Evolutionary conservation across 2,113 vertebrate genomes (phyloP), one percentile per base, ranked within the genome.

Genomic region (Myocastor coypus): DNA sequence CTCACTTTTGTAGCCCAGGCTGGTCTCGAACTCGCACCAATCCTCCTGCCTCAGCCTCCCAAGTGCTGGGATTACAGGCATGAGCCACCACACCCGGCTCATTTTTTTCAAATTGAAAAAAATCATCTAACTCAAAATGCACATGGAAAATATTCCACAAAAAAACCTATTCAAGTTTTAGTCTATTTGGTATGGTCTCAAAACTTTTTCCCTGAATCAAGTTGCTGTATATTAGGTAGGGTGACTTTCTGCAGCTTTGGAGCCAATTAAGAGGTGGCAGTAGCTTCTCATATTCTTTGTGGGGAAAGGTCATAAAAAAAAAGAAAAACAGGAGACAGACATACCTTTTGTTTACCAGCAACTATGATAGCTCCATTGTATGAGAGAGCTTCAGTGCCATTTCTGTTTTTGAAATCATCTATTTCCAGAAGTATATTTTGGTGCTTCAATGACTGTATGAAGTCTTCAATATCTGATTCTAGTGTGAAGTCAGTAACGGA

Each of bases 321-420:
- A 75, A 81, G 75, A 0, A 11, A 12, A 75, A 90, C n/a, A n/a
- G n/a, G 77, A 59, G 8, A 46, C 77, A 71, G 89, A 52, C 69
- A 26, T 95, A 99, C 99, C 99, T 99, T 99, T 82, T 78, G 98
- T 96, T 98, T 83, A 2, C 98, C 97, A 0, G 99, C 98, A 17
- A 99, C 98, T 66, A 98, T 98, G 96, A 99, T 98, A 64, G 99
- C 99, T 40, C 99, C 99, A 0, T 99, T 99, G 98, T 99, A 99
- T 0, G 98, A 98, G 0, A 98, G 98, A 0, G 97, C 97, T 2
- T 98, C 95, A 16, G 99, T 98, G 95, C 98, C 99, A 78, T 99
- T 99, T n/a, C 88, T 96, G 30, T 99, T 99, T 24, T 75, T 90
- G 52, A 98, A 97, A 6, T 92, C 98, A 98, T 98, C 98, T 95